Base-by-base conservation (phyloP, 2,113 vertebrate species). In the Cavia porcellus region DNA sequence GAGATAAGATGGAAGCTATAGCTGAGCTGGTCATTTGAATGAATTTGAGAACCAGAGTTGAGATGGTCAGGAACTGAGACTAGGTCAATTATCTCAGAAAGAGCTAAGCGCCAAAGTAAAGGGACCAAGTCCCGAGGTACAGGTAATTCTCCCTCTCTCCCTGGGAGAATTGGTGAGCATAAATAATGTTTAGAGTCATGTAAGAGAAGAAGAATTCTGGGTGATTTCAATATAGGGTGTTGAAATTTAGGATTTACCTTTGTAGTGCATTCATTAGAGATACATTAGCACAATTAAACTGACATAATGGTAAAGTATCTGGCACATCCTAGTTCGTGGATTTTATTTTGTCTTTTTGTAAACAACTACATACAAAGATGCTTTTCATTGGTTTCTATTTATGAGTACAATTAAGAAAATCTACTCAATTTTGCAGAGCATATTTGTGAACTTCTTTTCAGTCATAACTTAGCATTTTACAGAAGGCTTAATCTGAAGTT, bases 371-470 rank as follows among this genome's bases (percentile, higher is more conserved):
- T 24, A 14, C 35, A 45, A 72, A 79, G 2, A 9, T 57, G 42
- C n/a, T 70, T 83, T 87, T 50, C 0, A 50, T 42, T 59, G 68
- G 8, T 86, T 89, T 93, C 24, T 86, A 64, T 83, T 66, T 70
- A 91, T 90, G 42, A 95, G 22, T 77, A 92, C 75, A 77, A 12
- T 68, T 93, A 90, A 92, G 42, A 90, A 96, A 70, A 86, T 62
- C 1, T 64, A 24, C 70, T 15, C 66, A 74, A 5, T 35, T 80
- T 92, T 94, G 38, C 61, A 88, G 81, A 92, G 22, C 61, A 75
- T 55, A 32, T 62, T 74, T 30, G 2, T 92, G n/a, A 96, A 81
- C 45, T 74, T 87, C 30, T 94, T 89, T 92, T 59, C 32, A 72
- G 28, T 83, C 50, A 35, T 93, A 88, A 57, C 38, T 92, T 88